Percentiles rank a stretch among this genome's conserved stretches.
These are phyloP conservation scores for Siderastrea siderea DNA, from an alignment of 92 coral and sea anemone species.

Conservation along the genomic window DNA sequence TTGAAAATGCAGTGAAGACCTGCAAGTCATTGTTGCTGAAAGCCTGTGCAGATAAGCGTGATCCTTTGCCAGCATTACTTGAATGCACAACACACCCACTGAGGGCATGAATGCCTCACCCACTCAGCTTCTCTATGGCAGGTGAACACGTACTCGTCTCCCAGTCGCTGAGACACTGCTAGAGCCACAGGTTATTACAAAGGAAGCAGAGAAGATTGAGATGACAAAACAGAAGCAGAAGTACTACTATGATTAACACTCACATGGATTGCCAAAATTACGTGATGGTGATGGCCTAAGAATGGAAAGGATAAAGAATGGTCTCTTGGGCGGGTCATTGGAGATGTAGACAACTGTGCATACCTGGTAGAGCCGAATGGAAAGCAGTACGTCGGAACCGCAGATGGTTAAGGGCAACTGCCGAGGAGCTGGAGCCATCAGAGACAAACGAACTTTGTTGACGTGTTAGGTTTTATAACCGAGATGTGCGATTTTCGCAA, in stretches of 20 bases:
- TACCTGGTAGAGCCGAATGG: slow-evolving; percentile 26
- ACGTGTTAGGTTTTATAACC: too few relatives aligned
- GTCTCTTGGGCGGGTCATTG: slow-evolving; percentile 46
- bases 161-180: slow-evolving; percentile 36
- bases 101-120: slow-evolving; percentile 47
- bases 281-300: slow-evolving; percentile 36
- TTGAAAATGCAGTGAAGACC: background rate
- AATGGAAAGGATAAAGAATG: slow-evolving; percentile 40
- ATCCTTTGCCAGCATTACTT: slow-evolving; percentile 46
- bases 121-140: slow-evolving; percentile 39
- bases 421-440: slow-evolving; percentile 21
- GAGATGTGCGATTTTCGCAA: too few relatives aligned
- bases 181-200: slow-evolving; percentile 19
- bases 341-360: slow-evolving; percentile 35
- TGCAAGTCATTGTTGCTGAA: slow-evolving; percentile 47
- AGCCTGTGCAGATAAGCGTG: slow-evolving; percentile 45
- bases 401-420: slow-evolving; percentile 26
- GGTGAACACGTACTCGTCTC: slow-evolving; percentile 54
- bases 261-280: slow-evolving; percentile 42
- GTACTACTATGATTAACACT: slow-evolving; percentile 24
- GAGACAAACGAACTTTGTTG: slow-evolving; percentile 19
- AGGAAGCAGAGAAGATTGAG: slow-evolving; percentile 29
- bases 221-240: slow-evolving; percentile 36
- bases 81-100: slow-evolving; percentile 49
- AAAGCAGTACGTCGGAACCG: slow-evolving; percentile 35